A percentile compares a stretch with the other conserved stretches of the same genome.
These are phyloP conservation scores for Echeneis naucrates DNA, from an alignment of 2,797 vertebrate genomes.

Conservation along the genomic window DNA sequence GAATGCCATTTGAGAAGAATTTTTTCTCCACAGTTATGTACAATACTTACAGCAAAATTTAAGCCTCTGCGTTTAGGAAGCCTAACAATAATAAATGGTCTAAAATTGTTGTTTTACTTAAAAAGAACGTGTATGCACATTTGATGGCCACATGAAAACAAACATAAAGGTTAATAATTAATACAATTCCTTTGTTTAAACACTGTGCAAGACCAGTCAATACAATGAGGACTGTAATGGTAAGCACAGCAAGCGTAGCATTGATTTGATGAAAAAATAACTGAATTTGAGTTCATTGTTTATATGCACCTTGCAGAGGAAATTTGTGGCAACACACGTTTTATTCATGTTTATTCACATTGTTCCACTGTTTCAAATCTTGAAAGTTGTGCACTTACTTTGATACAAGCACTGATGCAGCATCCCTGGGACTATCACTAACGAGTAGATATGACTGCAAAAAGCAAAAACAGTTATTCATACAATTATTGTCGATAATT, in stretches of 20 bases:
- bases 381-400: slow-evolving; percentile 87
- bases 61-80: neutral
- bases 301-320: too few species aligned
- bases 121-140: neutral
- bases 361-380: neutral
- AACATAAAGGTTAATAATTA: neutral
- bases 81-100: neutral
- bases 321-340: too few species aligned
- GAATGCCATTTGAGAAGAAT: neutral
- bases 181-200: too few species aligned
- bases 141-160: neutral
- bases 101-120: neutral
- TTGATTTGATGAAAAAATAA: too few species aligned
- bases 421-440: slow-evolving; percentile 90
- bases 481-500: too few species aligned
- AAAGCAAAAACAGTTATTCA: slow-evolving; percentile 25
- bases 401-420: slow-evolving; percentile 93
- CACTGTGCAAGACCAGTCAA: too few species aligned
- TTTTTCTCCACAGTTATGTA: neutral
- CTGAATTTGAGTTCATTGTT: neutral
- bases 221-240: too few species aligned
- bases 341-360: neutral
- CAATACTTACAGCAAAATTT: neutral
- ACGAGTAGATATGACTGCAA: slow-evolving; percentile 92
- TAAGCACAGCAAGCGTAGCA: too few species aligned